phyloP scores from a whole-genome alignment of 2,888 invertebrate genomes.

The Drosophila conformis region DNA sequence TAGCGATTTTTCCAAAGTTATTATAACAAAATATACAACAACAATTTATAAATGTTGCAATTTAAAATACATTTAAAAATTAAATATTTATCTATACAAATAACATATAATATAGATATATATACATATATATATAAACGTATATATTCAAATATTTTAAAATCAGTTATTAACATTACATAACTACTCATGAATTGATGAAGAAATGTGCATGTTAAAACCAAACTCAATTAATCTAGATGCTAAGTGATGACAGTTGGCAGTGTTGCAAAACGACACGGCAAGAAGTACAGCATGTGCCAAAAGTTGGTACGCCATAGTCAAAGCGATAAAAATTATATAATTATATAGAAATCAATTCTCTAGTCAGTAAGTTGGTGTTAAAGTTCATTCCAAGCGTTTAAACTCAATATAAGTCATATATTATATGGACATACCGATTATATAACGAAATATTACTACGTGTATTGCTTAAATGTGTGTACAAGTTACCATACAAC shows the following conservation, averaged over 20 bases:
- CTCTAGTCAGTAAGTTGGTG: constrained; percentile 71
- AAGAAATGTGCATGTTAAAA: constrained; percentile 53
- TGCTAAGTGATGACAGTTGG: constrained; percentile 37
- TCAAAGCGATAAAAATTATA: constrained; percentile 36
- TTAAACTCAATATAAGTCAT: constrained; percentile 56
- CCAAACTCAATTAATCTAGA: constrained; percentile 64
- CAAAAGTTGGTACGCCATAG: constrained; percentile 56
- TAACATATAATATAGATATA: constrained; percentile 30
- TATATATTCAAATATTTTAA: constrained; percentile 36
- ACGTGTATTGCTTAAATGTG: constrained; percentile 71
- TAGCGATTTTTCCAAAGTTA: constrained; percentile 64
- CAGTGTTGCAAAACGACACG: constrained; percentile 50
- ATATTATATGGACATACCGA: constrained; percentile 56
- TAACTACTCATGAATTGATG: constrained; percentile 41
- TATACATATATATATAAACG: constrained; percentile 35
- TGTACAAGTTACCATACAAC: constrained; percentile 62
- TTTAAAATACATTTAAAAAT: constrained; percentile 47
- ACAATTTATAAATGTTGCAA: constrained; percentile 64
- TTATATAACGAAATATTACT: constrained; percentile 60
- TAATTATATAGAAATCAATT: constrained; percentile 50
- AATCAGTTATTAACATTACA: constrained; percentile 38
- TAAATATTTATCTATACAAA: constrained; percentile 33
- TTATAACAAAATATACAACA: constrained; percentile 39
- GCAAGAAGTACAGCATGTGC: constrained; percentile 62
- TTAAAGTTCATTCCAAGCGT: constrained; percentile 71